A percentile compares a stretch with the other conserved stretches of the same genome.
phyloP scores from a whole-genome alignment of 2,113 vertebrate species.

The Pachypanchax playfairii region DNA sequence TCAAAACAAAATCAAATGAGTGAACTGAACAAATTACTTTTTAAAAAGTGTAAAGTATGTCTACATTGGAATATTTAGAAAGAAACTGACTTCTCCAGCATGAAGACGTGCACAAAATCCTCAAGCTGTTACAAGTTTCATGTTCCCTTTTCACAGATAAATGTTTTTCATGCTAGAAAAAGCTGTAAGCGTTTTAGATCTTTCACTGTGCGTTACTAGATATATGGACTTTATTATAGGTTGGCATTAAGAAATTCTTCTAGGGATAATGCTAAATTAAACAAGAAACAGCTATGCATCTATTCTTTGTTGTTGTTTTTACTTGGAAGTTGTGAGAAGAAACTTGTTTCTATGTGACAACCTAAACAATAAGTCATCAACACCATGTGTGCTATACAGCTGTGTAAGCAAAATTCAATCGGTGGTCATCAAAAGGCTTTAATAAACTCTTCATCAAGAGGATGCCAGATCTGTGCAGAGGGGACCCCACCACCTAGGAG shows the following conservation, averaged over 20 bases:
- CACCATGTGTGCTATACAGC: not conserved
- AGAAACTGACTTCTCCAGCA: constrained; percentile 2
- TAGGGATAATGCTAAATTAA: too few species aligned
- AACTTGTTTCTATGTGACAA: not conserved
- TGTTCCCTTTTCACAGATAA: too few species aligned
- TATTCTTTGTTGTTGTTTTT: not conserved
- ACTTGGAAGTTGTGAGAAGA: not conserved
- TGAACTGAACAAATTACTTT: not conserved
- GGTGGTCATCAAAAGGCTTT: constrained; percentile 26
- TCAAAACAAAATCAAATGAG: not conserved
- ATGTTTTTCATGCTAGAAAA: too few species aligned
- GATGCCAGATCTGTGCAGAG: constrained; percentile 43
- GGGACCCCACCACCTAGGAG: constrained; percentile 37
- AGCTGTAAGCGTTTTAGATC: too few species aligned
- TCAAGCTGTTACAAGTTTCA: too few species aligned
- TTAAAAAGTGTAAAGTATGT: not conserved
- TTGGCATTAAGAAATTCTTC: too few species aligned
- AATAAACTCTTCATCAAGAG: constrained; percentile 36
- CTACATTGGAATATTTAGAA: not conserved
- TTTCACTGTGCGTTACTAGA: too few species aligned
- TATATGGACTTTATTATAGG: too few species aligned
- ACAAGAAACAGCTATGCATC: too few species aligned
- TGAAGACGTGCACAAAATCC: too few species aligned
- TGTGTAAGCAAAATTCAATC: not conserved
- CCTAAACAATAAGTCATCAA: not conserved